A percentile compares a stretch with the other conserved stretches of the same genome.
Conservation (phyloP, 53 echinoderm and acorn worm genomes). For the Holothuria scabra region DNA sequence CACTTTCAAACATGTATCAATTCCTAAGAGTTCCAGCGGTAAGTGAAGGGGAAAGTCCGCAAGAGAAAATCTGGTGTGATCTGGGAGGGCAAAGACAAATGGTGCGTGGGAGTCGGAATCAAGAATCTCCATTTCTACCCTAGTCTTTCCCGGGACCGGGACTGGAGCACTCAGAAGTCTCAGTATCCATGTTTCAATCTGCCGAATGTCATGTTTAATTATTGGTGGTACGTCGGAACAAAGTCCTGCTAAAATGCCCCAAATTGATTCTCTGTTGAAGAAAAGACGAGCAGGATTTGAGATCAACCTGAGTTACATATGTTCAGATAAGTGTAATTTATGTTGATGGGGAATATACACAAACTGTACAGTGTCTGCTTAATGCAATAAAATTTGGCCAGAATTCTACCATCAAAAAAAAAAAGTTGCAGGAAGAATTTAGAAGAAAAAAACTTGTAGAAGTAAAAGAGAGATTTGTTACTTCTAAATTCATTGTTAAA, state of each 20-base stretch:
- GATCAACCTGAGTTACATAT: too few relatives aligned
- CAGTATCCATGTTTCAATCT: constrained; percentile 98
- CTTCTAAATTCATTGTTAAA: too few relatives aligned
- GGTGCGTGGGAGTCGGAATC: constrained; percentile 69
- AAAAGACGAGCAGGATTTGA: background rate
- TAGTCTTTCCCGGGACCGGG: constrained; percentile 94
- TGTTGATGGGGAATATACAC: too few relatives aligned
- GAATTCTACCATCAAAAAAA: too few relatives aligned
- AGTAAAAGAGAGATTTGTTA: too few relatives aligned
- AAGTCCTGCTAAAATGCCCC: constrained; percentile 94
- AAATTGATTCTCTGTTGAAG: constrained; percentile 87
- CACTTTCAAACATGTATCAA: constrained; percentile 95
- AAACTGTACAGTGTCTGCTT: too few relatives aligned
- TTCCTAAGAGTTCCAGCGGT: constrained; percentile 90
- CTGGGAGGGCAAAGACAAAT: constrained; percentile 87
- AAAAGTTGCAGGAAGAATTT: too few relatives aligned
- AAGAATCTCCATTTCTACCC: constrained; percentile 90
- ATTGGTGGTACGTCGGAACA: constrained; percentile 89
- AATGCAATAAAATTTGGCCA: too few relatives aligned
- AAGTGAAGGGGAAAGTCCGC: constrained; percentile 96
- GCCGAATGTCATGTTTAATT: constrained; percentile 88
- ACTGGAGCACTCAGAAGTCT: constrained; percentile 93
- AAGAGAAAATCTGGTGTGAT: constrained; percentile 94
- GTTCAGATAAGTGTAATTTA: too few relatives aligned
- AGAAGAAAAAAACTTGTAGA: too few relatives aligned